Evolutionary conservation across 1,140 invertebrate genomes (phyloP), one percentile per base, ranked within the genome.

Genomic region (Periplaneta americana): DNA sequence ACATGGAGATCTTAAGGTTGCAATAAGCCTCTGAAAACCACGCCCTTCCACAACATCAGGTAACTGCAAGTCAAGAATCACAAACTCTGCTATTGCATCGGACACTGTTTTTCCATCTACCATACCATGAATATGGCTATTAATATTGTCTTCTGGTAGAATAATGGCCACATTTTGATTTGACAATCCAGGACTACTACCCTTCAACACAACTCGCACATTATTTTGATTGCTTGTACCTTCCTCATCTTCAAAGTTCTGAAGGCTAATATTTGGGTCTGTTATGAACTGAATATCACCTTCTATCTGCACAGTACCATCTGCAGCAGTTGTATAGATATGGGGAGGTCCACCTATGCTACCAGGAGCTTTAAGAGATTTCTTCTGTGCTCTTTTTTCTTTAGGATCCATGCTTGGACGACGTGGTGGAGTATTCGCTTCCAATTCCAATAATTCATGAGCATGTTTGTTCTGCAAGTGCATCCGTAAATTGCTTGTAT

Each of bases 401-500:
- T 87, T 90, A 9, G 85, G 84, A 32, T 89, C 81, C 34, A 57
- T 15, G 13, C 36, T 80, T 11, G 79, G 75, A 9, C 36, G 37
- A 31, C 83, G 37, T 34, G 83, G 83, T 37, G 78, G 36, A n/a
- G 81, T 78, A 79, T 83, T 82, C 0, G 88, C 82, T 85, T 91
- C 90, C 9, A 91, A 81, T 78, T 90, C 87, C 39, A 86, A 81
- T 66, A 92, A 83, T 79, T 90, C 88, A 57, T 88, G 87, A 1
- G 87, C 84, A 85, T 93, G 92, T 34, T 92, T 91, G 83, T 92
- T 92, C 86, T 92, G 91, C 34, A 93, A 86, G 84, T 93, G 92
- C 85, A 92, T 92, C 39, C 91, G 86, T 74, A 92, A 85, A 85
- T 93, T 93, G 83, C 91, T 92, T 0, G 92, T 93, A 83, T 93